Evolutionary conservation across 2,888 invertebrate genomes (phyloP).

Genomic region (Tanytarsus gracilentus): DNA sequence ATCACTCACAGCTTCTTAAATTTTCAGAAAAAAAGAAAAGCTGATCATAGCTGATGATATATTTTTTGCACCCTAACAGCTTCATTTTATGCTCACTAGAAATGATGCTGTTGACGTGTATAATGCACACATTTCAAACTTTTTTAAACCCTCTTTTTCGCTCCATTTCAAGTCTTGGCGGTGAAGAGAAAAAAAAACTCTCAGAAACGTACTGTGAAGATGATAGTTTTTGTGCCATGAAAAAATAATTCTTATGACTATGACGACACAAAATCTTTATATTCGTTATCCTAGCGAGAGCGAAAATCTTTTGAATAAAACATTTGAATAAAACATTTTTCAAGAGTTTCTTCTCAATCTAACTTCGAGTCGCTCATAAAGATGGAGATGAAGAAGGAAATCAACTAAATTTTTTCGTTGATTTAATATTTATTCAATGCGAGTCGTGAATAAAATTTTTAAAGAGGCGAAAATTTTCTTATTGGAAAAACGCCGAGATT

Average conservation of each 20-base stretch:
- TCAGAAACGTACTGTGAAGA: neutral
- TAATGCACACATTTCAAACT: conserved; percentile 12
- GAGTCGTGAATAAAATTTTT: no score
- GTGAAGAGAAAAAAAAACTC: neutral
- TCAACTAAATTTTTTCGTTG: no score
- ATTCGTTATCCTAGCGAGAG: no score
- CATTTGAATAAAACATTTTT: no score
- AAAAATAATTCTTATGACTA: neutral
- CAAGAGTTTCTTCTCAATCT: no score
- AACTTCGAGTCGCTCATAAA: no score
- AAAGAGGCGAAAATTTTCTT: no score
- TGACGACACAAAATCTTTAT: neutral
- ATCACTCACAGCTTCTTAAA: no score
- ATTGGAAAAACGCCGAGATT: no score
- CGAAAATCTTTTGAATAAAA: no score
- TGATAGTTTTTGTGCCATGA: neutral
- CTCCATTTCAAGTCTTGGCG: neutral
- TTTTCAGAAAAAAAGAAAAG: neutral
- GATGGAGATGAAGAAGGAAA: no score
- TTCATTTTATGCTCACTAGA: neutral
- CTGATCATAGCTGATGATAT: neutral
- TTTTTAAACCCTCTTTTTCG: neutral
- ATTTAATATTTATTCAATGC: no score
- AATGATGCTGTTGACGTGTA: neutral
- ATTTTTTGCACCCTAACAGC: neutral